phyloP scores from a whole-genome alignment of 2,888 invertebrate genomes.

The Opisthograptis luteolata region DNA sequence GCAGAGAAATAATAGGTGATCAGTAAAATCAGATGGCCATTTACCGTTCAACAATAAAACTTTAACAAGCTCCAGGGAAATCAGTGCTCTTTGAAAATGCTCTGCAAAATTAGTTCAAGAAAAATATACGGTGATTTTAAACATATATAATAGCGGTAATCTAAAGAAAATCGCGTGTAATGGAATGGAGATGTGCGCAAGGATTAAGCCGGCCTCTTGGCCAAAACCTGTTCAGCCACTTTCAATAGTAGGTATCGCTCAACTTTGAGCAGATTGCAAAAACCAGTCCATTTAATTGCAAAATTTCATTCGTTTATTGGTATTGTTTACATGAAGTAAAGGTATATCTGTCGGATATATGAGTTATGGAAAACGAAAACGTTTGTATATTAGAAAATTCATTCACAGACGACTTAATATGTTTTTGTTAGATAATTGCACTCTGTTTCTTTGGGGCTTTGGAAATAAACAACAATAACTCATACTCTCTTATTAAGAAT shows the following conservation, averaged over 20 bases:
- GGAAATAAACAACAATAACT: too few species aligned
- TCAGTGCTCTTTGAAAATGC: conserved; percentile 40
- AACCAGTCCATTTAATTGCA: conserved; percentile 21
- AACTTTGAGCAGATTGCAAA: conserved; percentile 47
- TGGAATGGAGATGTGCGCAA: conserved; percentile 12
- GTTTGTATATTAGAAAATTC: too few species aligned
- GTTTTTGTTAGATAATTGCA: too few species aligned
- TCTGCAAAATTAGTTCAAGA: conserved; percentile 40
- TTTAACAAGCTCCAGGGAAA: conserved; percentile 46
- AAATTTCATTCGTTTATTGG: too few species aligned
- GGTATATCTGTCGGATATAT: too few species aligned
- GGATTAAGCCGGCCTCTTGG: conserved; percentile 37
- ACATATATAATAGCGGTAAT: conserved; percentile 12
- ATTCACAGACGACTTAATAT: too few species aligned
- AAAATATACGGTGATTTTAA: conserved; percentile 18
- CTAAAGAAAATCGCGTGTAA: conserved; percentile 21
- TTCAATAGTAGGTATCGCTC: conserved; percentile 46
- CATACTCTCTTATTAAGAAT: too few species aligned
- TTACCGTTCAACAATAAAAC: conserved; percentile 38
- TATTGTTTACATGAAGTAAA: too few species aligned
- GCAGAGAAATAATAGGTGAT: conserved; percentile 28
- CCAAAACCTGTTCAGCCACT: conserved; percentile 44
- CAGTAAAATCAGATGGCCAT: conserved; percentile 33
- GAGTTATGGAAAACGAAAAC: too few species aligned
- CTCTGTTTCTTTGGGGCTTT: too few species aligned